Percentiles rank a stretch among this genome's conserved stretches.
phyloP scores from a whole-genome alignment of 2,888 invertebrate genomes.

The Lochmaea crataegi region DNA sequence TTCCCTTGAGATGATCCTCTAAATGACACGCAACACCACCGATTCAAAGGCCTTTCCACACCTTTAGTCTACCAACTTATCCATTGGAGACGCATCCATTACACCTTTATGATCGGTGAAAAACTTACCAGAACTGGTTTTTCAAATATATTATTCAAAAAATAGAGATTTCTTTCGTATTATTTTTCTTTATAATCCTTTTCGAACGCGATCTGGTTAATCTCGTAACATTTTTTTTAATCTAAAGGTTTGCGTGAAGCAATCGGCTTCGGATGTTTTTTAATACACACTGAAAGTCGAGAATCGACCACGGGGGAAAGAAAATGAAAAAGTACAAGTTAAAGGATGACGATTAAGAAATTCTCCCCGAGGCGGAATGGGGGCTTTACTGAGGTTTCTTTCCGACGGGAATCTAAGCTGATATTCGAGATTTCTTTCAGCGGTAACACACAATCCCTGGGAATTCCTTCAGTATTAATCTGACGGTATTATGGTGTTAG shows the following conservation, averaged over 20 bases:
- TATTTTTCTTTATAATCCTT: background rate
- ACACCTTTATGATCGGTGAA: no score
- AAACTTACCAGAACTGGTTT: no score
- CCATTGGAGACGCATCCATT: no score
- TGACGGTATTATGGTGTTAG: conserved; percentile 29
- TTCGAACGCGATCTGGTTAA: background rate
- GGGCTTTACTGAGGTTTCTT: conserved; percentile 53
- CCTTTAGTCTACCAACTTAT: no score
- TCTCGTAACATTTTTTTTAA: background rate
- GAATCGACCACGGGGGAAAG: background rate
- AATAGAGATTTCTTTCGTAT: background rate
- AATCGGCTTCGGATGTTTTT: background rate
- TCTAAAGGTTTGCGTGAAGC: background rate
- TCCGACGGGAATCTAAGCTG: conserved; percentile 50
- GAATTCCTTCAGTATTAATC: conserved; percentile 37
- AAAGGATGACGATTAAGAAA: conserved; percentile 27
- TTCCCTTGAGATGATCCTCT: no score
- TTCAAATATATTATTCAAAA: background rate
- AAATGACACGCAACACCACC: no score
- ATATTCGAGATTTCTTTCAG: conserved; percentile 54
- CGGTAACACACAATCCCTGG: conserved; percentile 51
- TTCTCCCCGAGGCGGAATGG: conserved; percentile 29
- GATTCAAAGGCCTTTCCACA: no score
- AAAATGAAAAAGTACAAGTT: conserved; percentile 19
- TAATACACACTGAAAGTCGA: conserved; percentile 2